Evolutionary conservation across 2,113 vertebrate genomes (phyloP).

Genomic region (Dicrurus megarhynchus): DNA sequence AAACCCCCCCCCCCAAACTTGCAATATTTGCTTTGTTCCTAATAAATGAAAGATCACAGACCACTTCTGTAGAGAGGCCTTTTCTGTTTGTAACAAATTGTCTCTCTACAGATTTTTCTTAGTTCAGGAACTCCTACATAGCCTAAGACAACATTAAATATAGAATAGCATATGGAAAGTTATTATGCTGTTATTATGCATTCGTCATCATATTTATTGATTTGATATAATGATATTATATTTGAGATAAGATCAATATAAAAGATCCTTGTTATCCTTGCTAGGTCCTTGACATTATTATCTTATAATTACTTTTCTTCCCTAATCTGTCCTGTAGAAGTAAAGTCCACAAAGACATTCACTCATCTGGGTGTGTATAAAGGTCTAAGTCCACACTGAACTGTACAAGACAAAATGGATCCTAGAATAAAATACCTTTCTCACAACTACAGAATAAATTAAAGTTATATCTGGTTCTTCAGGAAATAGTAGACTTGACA

Average conservation of each 20-base stretch:
- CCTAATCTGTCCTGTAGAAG: background rate
- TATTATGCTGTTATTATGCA: background rate
- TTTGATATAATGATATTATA: background rate
- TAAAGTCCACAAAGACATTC: background rate
- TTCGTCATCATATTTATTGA: background rate
- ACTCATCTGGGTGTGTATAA: background rate
- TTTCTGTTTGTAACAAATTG: background rate
- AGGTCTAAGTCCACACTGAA: background rate
- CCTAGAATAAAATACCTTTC: background rate
- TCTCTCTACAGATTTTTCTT: background rate
- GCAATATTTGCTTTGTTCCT: background rate
- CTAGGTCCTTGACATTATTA: background rate
- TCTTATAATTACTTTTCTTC: background rate
- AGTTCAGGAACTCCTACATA: background rate
- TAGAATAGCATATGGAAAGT: background rate
- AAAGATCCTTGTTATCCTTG: background rate
- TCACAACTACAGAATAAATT: background rate
- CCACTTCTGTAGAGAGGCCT: background rate
- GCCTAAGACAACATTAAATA: background rate
- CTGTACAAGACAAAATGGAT: background rate
- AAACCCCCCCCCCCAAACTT: rapidly evolving
- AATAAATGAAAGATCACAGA: background rate
- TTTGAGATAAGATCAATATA: background rate
- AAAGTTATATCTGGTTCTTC: background rate
- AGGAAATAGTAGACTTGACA: background rate